Evolutionary conservation across 2,113 vertebrate genomes (phyloP).

Genomic region (Rousettus leschenaultii): DNA sequence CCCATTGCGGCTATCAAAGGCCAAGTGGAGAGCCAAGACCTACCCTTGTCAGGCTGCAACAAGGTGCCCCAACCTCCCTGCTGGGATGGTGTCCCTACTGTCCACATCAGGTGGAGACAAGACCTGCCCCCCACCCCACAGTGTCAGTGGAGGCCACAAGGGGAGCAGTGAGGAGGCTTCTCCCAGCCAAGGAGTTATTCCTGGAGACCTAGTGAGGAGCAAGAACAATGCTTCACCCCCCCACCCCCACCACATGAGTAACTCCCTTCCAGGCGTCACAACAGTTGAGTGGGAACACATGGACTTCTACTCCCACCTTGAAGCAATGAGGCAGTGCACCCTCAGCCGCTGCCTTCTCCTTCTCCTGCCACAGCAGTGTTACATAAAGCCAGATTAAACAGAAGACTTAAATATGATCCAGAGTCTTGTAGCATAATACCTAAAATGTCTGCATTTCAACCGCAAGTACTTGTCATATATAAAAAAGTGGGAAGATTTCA

Average conservation of each 20-base stretch:
- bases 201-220: not conserved
- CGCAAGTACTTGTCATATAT: not conserved
- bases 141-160: not conserved
- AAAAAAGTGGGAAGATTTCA: not conserved
- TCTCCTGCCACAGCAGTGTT: not conserved
- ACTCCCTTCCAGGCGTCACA: not conserved
- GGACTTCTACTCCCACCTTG: not conserved
- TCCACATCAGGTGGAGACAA: not conserved
- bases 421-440: not conserved
- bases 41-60: not conserved
- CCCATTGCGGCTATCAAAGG: not conserved
- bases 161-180: not conserved
- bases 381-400: not conserved
- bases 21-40: not conserved
- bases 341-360: too few relatives aligned
- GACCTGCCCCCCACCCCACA: too few relatives aligned
- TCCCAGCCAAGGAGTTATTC: not conserved
- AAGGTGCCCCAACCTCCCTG: not conserved
- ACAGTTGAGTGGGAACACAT: not conserved
- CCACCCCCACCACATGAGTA: too few relatives aligned
- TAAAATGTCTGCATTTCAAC: not conserved
- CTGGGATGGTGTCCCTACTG: too few relatives aligned
- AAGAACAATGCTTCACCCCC: not conserved
- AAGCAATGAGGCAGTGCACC: not conserved
- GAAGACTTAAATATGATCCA: not conserved